Percentiles rank a stretch among this genome's conserved stretches.
These are phyloP conservation scores for Lucilia sericata DNA, from an alignment of 1,140 invertebrate species.

Conservation along the genomic window DNA sequence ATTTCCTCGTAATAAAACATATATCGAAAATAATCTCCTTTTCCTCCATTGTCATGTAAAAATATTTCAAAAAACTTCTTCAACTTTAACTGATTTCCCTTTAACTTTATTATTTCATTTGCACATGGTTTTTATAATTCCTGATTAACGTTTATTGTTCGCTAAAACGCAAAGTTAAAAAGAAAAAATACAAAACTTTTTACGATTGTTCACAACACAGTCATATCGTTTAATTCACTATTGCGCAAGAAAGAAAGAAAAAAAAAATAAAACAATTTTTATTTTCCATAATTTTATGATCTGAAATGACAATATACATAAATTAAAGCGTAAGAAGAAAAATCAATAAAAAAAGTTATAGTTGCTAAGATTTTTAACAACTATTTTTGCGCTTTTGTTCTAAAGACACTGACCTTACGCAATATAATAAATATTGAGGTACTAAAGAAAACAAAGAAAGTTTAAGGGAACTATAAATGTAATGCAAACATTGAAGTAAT, in stretches of 20 bases:
- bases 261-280: constrained; percentile 22
- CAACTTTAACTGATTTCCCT: no score
- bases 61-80: no score
- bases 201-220: background rate
- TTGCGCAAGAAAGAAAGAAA: background rate
- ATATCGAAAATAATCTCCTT: no score
- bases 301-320: constrained; percentile 40
- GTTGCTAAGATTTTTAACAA: constrained; percentile 16
- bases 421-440: constrained; percentile 7
- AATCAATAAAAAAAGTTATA: constrained; percentile 40
- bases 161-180: background rate
- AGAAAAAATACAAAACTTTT: constrained; percentile 22
- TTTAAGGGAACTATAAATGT: background rate
- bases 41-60: no score
- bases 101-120: background rate
- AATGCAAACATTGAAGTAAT: background rate
- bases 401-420: constrained; percentile 38
- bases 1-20: no score
- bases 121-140: background rate
- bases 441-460: constrained; percentile 34
- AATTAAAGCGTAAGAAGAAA: constrained; percentile 30
- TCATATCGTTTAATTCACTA: constrained; percentile 23
- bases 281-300: constrained; percentile 37
- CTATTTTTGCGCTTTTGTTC: constrained; percentile 2
- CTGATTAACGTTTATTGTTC: constrained; percentile 37